Percentiles rank a stretch among this genome's conserved stretches.
Evolutionary conservation across 2,113 vertebrate genomes (phyloP).

Genomic region (Rynchops niger): DNA sequence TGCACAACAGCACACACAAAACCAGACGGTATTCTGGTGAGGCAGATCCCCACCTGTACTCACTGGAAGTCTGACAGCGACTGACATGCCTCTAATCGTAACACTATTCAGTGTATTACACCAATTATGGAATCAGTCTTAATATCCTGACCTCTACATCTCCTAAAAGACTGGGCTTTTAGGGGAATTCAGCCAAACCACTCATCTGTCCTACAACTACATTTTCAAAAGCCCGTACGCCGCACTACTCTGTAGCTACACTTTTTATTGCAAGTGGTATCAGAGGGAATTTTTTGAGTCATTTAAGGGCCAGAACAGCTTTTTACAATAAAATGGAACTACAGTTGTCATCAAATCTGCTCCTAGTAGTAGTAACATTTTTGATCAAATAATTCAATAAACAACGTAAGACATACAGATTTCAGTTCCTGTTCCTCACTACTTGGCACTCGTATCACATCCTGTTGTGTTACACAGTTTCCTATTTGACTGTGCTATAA

Average conservation of each 20-base stretch:
- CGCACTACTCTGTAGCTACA: background rate
- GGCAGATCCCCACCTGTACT: background rate
- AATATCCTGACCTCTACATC: background rate
- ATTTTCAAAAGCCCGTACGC: background rate
- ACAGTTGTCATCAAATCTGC: background rate
- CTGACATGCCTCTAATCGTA: background rate
- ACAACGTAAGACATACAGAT: background rate
- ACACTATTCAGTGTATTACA: background rate
- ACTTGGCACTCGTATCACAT: background rate
- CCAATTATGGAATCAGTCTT: background rate
- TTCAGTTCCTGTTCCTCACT: constrained; percentile 49
- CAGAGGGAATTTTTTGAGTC: background rate
- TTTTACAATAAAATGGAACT: background rate
- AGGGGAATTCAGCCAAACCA: constrained; percentile 38
- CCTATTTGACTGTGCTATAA: background rate
- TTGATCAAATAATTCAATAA: constrained; percentile 27
- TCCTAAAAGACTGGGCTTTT: background rate
- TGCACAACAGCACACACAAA: background rate
- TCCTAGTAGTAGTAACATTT: background rate
- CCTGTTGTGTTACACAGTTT: background rate
- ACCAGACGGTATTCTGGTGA: background rate
- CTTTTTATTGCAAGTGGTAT: background rate
- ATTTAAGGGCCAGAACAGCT: background rate
- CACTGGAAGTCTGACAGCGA: background rate
- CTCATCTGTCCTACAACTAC: background rate